phyloP scores from a whole-genome alignment of 2,113 vertebrate genomes.

The Heterocephalus glaber region DNA sequence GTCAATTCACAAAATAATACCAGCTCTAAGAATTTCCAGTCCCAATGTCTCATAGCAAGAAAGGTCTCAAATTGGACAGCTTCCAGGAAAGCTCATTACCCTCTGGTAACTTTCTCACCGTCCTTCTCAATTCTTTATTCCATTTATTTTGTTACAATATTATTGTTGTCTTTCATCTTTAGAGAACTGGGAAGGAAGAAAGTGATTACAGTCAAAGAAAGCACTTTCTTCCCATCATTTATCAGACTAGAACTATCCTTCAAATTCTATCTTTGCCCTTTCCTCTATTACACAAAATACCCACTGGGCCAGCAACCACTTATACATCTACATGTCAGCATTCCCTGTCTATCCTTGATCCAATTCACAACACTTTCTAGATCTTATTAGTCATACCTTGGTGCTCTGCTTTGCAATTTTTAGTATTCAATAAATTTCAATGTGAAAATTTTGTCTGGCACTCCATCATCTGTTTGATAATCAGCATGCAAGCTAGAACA shows the following conservation, averaged over 20 bases:
- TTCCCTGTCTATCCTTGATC: not conserved
- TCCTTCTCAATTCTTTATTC: not conserved
- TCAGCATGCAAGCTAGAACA: not conserved
- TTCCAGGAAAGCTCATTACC: not conserved
- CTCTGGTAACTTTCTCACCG: not conserved
- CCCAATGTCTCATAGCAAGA: not conserved
- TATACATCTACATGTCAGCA: not conserved
- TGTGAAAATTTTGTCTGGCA: not conserved
- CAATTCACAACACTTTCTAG: not conserved
- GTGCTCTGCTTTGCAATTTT: not conserved
- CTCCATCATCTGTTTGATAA: not conserved
- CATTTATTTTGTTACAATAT: conserved; percentile 1
- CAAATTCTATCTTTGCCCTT: not conserved
- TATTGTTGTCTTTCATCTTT: not conserved
- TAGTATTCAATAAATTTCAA: not conserved
- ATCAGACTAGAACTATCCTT: not conserved
- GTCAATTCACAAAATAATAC: conserved; percentile 2
- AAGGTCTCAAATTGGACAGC: conserved; percentile 11
- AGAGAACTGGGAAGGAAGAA: not conserved
- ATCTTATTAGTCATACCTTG: not conserved
- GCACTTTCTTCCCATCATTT: not conserved
- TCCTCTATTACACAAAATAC: not conserved
- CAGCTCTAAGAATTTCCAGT: conserved; percentile 10
- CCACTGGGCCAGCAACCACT: not conserved
- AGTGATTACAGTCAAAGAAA: not conserved